These are phyloP conservation scores for Etia nguti DNA, from an alignment of 2,113 vertebrate species.

Conservation along the genomic window DNA sequence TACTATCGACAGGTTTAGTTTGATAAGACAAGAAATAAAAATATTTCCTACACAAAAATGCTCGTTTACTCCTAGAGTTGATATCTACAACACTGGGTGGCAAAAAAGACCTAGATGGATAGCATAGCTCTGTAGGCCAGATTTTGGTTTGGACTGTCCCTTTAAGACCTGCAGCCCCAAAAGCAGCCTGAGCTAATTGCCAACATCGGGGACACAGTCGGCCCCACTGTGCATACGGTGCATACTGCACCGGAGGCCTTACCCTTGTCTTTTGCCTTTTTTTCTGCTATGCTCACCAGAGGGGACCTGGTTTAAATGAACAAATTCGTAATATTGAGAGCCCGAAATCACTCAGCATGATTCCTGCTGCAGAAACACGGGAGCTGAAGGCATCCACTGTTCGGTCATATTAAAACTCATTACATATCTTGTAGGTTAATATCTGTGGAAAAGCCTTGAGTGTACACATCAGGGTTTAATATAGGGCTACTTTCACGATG, in stretches of 20 bases:
- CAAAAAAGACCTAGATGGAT: neutral
- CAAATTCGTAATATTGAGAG: neutral
- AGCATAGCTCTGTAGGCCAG: accelerated
- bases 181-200: slow-evolving; percentile 39
- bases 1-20: accelerated
- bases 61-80: no score
- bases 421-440: neutral
- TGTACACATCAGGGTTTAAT: neutral
- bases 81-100: no score
- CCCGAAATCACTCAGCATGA: neutral
- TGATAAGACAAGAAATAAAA: neutral
- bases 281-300: slow-evolving; percentile 23
- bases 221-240: neutral
- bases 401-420: neutral
- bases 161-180: neutral
- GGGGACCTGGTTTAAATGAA: neutral
- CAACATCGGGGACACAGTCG: slow-evolving; percentile 18
- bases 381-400: neutral
- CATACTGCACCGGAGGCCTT: slow-evolving; percentile 46
- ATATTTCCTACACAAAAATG: neutral
- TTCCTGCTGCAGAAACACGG: neutral
- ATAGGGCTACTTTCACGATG: slow-evolving; percentile 13
- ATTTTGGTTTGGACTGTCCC: neutral
- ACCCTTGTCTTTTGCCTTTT: slow-evolving; percentile 50
- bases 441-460: neutral